Base-by-base conservation (phyloP, 2,888 invertebrate genomes). In the Scaptomyza cyrtandrae region DNA sequence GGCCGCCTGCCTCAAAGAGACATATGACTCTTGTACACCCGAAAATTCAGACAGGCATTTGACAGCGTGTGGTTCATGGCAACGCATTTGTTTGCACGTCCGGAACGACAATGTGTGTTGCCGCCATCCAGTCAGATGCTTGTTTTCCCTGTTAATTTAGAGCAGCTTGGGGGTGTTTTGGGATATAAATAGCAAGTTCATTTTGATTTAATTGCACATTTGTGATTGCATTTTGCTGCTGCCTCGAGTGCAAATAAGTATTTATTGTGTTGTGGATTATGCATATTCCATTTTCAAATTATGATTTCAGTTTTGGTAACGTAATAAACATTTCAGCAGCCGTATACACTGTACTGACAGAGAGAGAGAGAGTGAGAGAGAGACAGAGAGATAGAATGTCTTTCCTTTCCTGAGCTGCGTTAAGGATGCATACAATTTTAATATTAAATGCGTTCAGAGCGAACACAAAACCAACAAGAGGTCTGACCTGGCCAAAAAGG, bases 151-250 rank as follows among this genome's bases (percentile, higher is more conserved):
- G 19, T n/a, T n/a, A n/a, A n/a, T n/a, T n/a, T n/a, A n/a, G n/a
- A n/a, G n/a, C n/a, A n/a, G n/a, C n/a, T n/a, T n/a, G n/a, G n/a
- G n/a, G n/a, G n/a, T n/a, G 24, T 3, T 24, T 5, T 24, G 24
- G 24, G 9, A 61, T 65, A 88, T 88, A 85, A 88, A 85, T 85
- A 76, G 87, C 77, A 82, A 85, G 86, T 85, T 88, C 86, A 88
- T 87, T 88, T 85, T 75, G 79, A 79, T 85, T 87, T 87, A 85
- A 85, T 88, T 85, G 89, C 89, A 88, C 85, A 81, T 86, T 84
- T 86, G 76, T 43, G 68, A 67, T 70, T 83, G 73, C 72, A 66
- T 79, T 80, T 86, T 79, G 74, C 61, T 71, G 55, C 29, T 71
- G 55, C 24, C 43, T 48, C 37, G 44, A 50, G 49, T 58, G 78